These are phyloP conservation scores for Muschampia plurimacula DNA, from an alignment of 2,888 invertebrate species.

Conservation along the genomic window DNA sequence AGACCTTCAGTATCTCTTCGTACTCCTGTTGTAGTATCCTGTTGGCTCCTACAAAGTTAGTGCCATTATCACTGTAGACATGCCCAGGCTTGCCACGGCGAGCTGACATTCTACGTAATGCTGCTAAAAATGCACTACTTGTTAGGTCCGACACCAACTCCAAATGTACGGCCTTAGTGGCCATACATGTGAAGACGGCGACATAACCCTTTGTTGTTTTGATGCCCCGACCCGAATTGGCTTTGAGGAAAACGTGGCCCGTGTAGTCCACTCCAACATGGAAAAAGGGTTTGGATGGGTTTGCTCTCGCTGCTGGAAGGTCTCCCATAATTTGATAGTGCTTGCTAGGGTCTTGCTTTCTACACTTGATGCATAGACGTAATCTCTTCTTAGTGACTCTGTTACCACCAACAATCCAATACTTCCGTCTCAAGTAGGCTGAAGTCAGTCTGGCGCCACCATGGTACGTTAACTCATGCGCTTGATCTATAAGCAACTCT, in stretches of 20 bases:
- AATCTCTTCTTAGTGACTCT: background rate
- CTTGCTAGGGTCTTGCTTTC: background rate
- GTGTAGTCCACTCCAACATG: background rate
- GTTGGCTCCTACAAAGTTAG: slow-evolving; percentile 25
- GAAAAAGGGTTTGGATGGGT: background rate
- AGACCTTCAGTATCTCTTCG: background rate
- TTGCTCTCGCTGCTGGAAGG: background rate
- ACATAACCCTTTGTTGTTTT: background rate
- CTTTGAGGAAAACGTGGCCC: background rate
- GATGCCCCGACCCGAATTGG: background rate
- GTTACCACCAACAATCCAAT: background rate
- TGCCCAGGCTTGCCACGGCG: slow-evolving; percentile 20
- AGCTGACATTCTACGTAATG: slow-evolving; percentile 28
- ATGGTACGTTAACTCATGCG: background rate
- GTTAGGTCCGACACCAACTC: background rate
- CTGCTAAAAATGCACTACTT: background rate
- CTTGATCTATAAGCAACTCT: background rate
- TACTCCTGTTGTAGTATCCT: slow-evolving; percentile 22
- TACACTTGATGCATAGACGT: background rate
- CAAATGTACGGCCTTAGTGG: background rate
- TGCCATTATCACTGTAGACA: slow-evolving; percentile 29
- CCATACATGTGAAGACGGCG: background rate
- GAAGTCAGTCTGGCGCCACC: background rate
- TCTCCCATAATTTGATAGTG: background rate
- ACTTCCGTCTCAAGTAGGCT: background rate